phyloP scores from a whole-genome alignment of 2,888 invertebrate species.

The Melikaiella ostensackeni region DNA sequence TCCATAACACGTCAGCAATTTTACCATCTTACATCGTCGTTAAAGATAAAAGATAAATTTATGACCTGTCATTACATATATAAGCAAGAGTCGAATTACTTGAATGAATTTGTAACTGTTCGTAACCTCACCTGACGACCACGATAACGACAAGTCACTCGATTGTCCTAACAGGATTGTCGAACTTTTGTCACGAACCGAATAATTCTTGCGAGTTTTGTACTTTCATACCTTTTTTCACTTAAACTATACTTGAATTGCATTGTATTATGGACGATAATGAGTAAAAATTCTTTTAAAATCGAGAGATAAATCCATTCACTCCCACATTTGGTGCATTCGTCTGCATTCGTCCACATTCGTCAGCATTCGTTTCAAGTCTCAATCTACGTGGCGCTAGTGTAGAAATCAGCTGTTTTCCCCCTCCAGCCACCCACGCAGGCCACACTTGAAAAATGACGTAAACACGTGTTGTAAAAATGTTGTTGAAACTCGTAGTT shows the following conservation, averaged over 20 bases:
- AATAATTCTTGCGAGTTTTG: not conserved
- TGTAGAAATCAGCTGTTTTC: not conserved
- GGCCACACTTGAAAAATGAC: not conserved
- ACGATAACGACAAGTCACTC: slow-evolving; percentile 25
- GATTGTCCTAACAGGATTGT: not conserved
- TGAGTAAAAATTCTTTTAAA: not conserved
- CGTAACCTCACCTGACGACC: slow-evolving; percentile 48
- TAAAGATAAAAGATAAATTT: not conserved
- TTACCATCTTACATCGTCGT: not conserved
- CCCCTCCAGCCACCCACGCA: not conserved
- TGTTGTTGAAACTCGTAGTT: not conserved
- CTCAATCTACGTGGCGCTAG: not conserved
- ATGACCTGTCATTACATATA: not conserved
- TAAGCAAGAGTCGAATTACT: not conserved
- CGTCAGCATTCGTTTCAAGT: too few relatives aligned
- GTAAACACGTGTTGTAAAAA: not conserved
- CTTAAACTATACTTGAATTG: slow-evolving; percentile 15
- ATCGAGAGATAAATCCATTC: slow-evolving; percentile 7
- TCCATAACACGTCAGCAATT: not conserved
- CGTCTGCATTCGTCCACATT: not conserved
- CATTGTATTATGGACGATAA: slow-evolving; percentile 10
- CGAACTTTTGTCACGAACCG: not conserved
- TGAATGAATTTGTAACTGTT: too few relatives aligned
- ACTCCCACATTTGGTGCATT: not conserved
- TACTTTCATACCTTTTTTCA: not conserved